A percentile compares a stretch with the other conserved stretches of the same genome.
These are phyloP conservation scores for Phaenicophaeus curvirostris DNA, from an alignment of 2,797 vertebrate species.

Conservation along the genomic window DNA sequence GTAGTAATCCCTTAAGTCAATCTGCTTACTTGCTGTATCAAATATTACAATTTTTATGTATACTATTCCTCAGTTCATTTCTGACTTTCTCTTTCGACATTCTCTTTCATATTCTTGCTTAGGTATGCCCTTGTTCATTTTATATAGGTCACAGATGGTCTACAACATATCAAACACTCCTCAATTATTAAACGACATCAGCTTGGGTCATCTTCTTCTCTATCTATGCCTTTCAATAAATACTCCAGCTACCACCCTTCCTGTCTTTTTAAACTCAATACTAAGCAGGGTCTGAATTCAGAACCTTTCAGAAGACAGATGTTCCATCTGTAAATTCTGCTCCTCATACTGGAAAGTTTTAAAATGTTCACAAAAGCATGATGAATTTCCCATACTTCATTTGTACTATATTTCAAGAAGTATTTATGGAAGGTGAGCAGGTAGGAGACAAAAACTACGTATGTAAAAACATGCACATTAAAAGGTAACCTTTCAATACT, in stretches of 20 bases:
- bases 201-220: background rate
- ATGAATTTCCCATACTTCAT: background rate
- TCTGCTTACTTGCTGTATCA: slow-evolving; percentile 31
- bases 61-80: background rate
- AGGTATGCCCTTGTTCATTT: background rate
- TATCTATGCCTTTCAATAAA: background rate
- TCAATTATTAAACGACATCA: background rate
- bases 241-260: background rate
- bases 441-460: background rate
- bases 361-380: background rate
- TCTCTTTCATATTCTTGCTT: background rate
- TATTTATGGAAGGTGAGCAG: background rate
- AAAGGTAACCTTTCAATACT: background rate
- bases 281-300: background rate
- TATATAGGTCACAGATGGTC: slow-evolving; percentile 21
- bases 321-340: background rate
- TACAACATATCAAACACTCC: background rate
- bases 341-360: background rate
- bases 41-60: background rate
- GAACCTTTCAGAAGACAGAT: background rate
- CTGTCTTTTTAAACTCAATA: background rate
- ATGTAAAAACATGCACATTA: background rate
- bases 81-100: fast-evolving
- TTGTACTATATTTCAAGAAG: background rate
- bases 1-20: slow-evolving; percentile 18